phyloP scores from a whole-genome alignment of 2,113 vertebrate species.

The Pitta sordida region DNA sequence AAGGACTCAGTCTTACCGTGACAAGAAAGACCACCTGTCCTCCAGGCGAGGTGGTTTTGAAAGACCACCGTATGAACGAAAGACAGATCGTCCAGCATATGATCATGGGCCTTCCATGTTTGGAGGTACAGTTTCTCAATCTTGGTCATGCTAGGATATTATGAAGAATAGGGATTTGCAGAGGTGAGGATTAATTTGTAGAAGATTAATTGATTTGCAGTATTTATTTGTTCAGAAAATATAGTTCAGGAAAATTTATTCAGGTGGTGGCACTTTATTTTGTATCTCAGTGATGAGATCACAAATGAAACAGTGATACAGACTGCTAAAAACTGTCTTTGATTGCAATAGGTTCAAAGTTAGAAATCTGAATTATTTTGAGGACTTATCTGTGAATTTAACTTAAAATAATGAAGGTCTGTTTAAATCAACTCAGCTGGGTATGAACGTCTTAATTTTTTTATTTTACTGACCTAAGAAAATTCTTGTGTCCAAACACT shows the following conservation, averaged over 20 bases:
- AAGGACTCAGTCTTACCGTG: slow-evolving; percentile 83
- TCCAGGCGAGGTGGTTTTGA: slow-evolving; percentile 86
- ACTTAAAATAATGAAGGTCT: neutral
- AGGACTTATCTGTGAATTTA: neutral
- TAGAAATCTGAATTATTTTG: neutral
- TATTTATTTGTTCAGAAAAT: neutral
- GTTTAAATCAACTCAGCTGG: slow-evolving; percentile 2
- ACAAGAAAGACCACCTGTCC: slow-evolving; percentile 82
- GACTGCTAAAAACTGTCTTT: neutral
- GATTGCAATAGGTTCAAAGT: neutral
- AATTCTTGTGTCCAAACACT: slow-evolving; percentile 63
- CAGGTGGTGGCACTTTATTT: neutral
- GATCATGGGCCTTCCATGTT: slow-evolving; percentile 83
- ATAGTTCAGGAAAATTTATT: neutral
- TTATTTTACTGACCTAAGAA: slow-evolving; percentile 52
- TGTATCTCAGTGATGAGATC: neutral
- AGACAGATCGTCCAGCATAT: slow-evolving; percentile 83
- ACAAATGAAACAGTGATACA: neutral
- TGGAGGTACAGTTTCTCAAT: slow-evolving; percentile 72
- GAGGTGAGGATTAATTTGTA: neutral
- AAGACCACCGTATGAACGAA: slow-evolving; percentile 83
- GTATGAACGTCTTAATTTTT: slow-evolving; percentile 36
- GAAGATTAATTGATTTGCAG: neutral
- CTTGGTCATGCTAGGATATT: neutral
- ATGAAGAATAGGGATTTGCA: neutral